These are phyloP conservation scores for Lasioglossum figueresi DNA, from an alignment of 2,888 invertebrate species.

Conservation along the genomic window DNA sequence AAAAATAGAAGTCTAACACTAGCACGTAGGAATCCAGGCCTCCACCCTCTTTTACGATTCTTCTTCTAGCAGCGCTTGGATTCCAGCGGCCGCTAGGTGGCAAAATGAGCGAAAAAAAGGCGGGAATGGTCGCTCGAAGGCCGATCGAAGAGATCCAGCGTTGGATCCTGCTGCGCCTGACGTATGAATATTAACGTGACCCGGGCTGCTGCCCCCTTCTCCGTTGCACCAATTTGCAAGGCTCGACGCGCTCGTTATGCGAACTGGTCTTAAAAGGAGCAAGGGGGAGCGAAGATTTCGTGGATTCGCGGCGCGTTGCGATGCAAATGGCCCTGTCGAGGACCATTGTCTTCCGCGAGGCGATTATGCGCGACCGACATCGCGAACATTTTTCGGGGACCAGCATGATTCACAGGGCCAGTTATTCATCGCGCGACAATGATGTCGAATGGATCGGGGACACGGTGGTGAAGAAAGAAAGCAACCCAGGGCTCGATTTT, in stretches of 20 bases:
- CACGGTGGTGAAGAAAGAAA: conserved; percentile 36
- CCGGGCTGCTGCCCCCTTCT: neutral
- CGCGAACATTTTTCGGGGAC: conserved; percentile 55
- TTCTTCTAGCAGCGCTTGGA: conserved; percentile 40
- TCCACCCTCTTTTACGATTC: neutral
- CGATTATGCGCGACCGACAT: conserved; percentile 58
- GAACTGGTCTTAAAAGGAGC: conserved; percentile 1
- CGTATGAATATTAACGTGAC: conserved; percentile 57
- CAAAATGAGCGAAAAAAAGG: conserved; percentile 42
- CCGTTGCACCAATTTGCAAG: conserved; percentile 74
- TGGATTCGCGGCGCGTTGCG: conserved; percentile 68
- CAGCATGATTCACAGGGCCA: conserved; percentile 62
- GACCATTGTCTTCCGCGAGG: conserved; percentile 71
- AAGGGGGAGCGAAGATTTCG: conserved; percentile 45
- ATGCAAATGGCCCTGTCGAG: conserved; percentile 71
- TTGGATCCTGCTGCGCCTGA: conserved; percentile 27
- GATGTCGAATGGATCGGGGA: conserved; percentile 60
- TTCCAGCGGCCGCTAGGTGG: conserved; percentile 50
- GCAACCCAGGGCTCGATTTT: neutral
- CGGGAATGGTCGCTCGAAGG: conserved; percentile 53
- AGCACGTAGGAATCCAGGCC: conserved; percentile 9
- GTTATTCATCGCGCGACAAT: conserved; percentile 67
- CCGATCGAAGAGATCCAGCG: conserved; percentile 35
- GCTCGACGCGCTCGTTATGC: conserved; percentile 66
- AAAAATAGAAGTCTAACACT: conserved; percentile 16